Percentiles rank a stretch among this genome's conserved stretches.
Evolutionary conservation across 1,140 invertebrate genomes (phyloP).

Genomic region (Mercenaria mercenaria): DNA sequence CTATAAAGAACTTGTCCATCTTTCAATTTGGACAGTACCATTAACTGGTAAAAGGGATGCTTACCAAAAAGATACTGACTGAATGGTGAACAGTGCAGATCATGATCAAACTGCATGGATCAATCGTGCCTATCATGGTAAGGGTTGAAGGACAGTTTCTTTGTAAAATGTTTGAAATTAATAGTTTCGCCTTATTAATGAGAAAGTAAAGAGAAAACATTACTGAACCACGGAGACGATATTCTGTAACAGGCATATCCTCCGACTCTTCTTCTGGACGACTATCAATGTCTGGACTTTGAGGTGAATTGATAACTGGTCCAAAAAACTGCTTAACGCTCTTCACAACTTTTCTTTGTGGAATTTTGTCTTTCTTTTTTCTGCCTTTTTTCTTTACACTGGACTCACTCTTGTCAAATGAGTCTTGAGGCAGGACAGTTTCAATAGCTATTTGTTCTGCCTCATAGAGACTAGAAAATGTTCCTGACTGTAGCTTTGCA

Average conservation of each 20-base stretch:
- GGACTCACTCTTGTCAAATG: constrained; percentile 53
- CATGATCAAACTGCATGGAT: too few relatives aligned
- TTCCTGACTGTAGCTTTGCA: constrained; percentile 78
- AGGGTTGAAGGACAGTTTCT: too few relatives aligned
- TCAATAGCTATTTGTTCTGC: constrained; percentile 77
- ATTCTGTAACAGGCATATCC: constrained; percentile 77
- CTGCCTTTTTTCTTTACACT: constrained; percentile 46
- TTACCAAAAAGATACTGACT: too few relatives aligned
- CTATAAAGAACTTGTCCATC: too few relatives aligned
- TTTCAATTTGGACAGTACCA: too few relatives aligned
- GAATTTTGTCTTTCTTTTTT: constrained; percentile 70
- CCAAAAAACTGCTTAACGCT: constrained; percentile 83
- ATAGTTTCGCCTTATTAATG: too few relatives aligned
- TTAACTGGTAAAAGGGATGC: too few relatives aligned
- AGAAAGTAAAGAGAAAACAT: too few relatives aligned
- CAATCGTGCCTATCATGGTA: too few relatives aligned
- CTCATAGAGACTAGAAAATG: constrained; percentile 76
- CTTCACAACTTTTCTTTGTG: constrained; percentile 73
- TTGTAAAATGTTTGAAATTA: too few relatives aligned
- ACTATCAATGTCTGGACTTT: constrained; percentile 54
- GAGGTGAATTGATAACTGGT: constrained; percentile 76
- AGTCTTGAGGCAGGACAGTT: constrained; percentile 68
- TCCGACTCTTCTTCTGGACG: constrained; percentile 54
- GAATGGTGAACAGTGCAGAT: too few relatives aligned
- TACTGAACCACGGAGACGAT: constrained; percentile 81